Percentiles rank a stretch among this genome's conserved stretches.
Conservation (phyloP, 2,888 invertebrate species). For the Cantharis flavilabris region DNA sequence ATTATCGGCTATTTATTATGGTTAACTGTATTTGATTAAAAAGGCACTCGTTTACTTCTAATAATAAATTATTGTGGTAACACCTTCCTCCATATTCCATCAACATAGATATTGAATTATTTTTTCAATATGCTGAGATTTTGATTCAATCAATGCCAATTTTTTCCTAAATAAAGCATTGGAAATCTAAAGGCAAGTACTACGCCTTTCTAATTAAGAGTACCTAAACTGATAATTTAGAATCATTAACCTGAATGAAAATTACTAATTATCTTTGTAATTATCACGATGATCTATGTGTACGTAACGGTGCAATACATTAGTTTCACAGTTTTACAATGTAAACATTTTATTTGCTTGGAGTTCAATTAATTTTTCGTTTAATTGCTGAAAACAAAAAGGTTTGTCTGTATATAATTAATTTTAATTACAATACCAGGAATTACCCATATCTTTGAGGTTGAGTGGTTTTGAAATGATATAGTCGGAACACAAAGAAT, state of each 20-base stretch:
- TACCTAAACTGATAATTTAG: background rate
- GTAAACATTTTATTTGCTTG: background rate
- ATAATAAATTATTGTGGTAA: background rate
- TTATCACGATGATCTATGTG: background rate
- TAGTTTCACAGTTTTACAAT: background rate
- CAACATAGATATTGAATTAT: background rate
- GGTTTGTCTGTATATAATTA: background rate
- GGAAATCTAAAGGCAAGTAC: background rate
- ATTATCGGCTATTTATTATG: constrained; percentile 21
- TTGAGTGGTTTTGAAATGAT: background rate
- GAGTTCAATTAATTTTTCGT: background rate
- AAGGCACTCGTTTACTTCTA: background rate
- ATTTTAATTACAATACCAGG: background rate
- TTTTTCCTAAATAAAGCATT: background rate
- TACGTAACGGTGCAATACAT: background rate
- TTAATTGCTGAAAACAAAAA: background rate
- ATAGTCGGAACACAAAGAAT: background rate
- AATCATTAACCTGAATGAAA: background rate
- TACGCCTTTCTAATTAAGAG: background rate
- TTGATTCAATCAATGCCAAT: no score
- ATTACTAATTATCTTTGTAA: background rate
- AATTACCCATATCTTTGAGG: background rate
- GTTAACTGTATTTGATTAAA: constrained; percentile 9
- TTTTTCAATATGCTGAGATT: no score
- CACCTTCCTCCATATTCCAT: background rate